A percentile compares a stretch with the other conserved stretches of the same genome.
These are phyloP conservation scores for Molorchus minor DNA, from an alignment of 2,888 invertebrate species.

Conservation along the genomic window DNA sequence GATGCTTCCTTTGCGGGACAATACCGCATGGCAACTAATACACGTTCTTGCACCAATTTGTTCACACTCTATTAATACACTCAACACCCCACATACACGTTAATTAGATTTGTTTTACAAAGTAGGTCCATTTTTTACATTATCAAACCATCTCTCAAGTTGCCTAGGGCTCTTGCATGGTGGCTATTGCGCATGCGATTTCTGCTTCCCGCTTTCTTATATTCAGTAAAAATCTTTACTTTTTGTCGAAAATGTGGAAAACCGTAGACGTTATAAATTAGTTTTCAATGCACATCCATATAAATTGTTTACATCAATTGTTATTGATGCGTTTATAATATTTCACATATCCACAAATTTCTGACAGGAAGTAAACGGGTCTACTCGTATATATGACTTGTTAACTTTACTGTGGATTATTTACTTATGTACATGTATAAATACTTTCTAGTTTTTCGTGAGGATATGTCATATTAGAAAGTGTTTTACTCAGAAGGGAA, in stretches of 20 bases:
- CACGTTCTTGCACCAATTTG: conserved; percentile 45
- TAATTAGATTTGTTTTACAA: conserved; percentile 39
- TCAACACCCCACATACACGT: conserved; percentile 46
- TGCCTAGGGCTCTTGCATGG: conserved; percentile 63
- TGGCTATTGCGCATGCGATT: conserved; percentile 45
- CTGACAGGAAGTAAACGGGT: too few species aligned
- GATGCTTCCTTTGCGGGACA: conserved; percentile 52
- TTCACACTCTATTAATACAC: conserved; percentile 48
- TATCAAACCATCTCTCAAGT: conserved; percentile 69
- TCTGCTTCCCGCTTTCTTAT: conserved; percentile 37
- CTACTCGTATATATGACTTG: too few species aligned
- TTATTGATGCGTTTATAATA: too few species aligned
- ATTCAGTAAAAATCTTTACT: neutral
- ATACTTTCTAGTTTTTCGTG: conserved; percentile 96
- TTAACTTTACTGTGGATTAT: neutral
- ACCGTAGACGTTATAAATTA: too few species aligned
- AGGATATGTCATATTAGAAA: conserved; percentile 98
- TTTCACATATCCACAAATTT: too few species aligned
- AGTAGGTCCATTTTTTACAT: conserved; percentile 60
- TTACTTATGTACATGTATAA: conserved; percentile 7
- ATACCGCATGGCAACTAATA: conserved; percentile 60
- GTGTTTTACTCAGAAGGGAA: conserved; percentile 99
- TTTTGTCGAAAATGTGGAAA: too few species aligned
- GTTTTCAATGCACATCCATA: too few species aligned
- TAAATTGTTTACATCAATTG: too few species aligned